Evolutionary conservation across 37 sponge, comb jelly and placozoan genomes (phyloP).

Genomic region (Theonella swinhoei): DNA sequence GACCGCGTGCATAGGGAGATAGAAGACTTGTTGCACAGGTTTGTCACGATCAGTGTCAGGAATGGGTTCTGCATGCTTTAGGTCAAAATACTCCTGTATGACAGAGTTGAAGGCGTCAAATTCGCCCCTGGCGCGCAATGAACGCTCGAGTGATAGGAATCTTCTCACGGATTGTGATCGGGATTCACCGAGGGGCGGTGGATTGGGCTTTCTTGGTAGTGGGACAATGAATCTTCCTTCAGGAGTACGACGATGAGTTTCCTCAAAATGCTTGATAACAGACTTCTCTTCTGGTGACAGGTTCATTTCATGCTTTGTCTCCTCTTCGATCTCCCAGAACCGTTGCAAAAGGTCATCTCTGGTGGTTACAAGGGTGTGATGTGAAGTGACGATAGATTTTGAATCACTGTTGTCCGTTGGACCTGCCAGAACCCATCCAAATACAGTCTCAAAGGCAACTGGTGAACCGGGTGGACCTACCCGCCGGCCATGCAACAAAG

Average conservation of each 20-base stretch:
- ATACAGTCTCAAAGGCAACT: conserved; percentile 13
- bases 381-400: not conserved
- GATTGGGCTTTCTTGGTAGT: conserved; percentile 13
- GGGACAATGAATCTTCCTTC: conserved; percentile 36
- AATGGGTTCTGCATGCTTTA: conserved; percentile 41
- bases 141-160: conserved; percentile 44
- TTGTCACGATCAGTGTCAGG: conserved; percentile 42
- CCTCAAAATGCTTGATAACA: conserved; percentile 14
- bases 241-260: not conserved
- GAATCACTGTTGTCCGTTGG: conserved; percentile 3
- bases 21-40: conserved; percentile 36
- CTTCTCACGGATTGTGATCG: conserved; percentile 44
- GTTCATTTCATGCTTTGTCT: not conserved
- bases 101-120: conserved; percentile 28
- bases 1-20: no score
- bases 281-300: conserved; percentile 15
- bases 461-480: conserved; percentile 4
- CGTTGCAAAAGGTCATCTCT: not conserved
- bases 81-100: conserved; percentile 41
- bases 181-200: conserved; percentile 42
- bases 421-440: conserved; percentile 32
- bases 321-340: conserved; percentile 35
- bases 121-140: conserved; percentile 19
- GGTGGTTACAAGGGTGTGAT: not conserved
- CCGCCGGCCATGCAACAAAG: conserved; percentile 20